Conservation (phyloP, 2,888 invertebrate species). For the Brachyptera putata region DNA sequence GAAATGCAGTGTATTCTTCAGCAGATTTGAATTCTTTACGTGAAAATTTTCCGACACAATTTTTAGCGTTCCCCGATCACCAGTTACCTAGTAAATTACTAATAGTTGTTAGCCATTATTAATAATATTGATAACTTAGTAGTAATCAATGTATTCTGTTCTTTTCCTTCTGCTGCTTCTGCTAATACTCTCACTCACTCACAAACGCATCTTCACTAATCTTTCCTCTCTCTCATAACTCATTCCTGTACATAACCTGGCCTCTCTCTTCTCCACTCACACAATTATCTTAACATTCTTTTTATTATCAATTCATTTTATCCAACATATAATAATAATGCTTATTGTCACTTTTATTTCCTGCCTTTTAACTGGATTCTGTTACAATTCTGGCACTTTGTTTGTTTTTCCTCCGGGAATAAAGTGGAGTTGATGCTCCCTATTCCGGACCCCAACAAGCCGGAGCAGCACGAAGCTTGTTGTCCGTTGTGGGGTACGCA, state of each 20-base stretch:
- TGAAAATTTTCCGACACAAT: too few relatives aligned
- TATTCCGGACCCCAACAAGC: conserved; percentile 80
- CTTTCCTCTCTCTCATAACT: not conserved
- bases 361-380: conserved; percentile 30
- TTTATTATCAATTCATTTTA: too few relatives aligned
- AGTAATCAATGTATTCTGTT: conserved; percentile 16
- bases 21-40: too few relatives aligned
- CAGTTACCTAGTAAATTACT: too few relatives aligned
- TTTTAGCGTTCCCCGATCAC: too few relatives aligned
- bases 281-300: not conserved
- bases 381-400: conserved; percentile 30
- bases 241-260: not conserved
- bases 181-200: not conserved
- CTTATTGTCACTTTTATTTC: conserved; percentile 28
- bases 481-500: conserved; percentile 53
- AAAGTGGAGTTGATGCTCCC: conserved; percentile 63
- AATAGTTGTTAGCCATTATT: too few relatives aligned
- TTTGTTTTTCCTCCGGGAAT: too few relatives aligned
- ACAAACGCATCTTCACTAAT: not conserved
- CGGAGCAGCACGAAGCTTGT: conserved; percentile 87
- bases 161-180: conserved; percentile 13
- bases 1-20: too few relatives aligned
- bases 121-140: too few relatives aligned
- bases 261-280: not conserved
- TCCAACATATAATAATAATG: too few relatives aligned